Evolutionary conservation across 2,888 invertebrate genomes (phyloP), one percentile per base, ranked within the genome.

Genomic region (Aelia acuminata): DNA sequence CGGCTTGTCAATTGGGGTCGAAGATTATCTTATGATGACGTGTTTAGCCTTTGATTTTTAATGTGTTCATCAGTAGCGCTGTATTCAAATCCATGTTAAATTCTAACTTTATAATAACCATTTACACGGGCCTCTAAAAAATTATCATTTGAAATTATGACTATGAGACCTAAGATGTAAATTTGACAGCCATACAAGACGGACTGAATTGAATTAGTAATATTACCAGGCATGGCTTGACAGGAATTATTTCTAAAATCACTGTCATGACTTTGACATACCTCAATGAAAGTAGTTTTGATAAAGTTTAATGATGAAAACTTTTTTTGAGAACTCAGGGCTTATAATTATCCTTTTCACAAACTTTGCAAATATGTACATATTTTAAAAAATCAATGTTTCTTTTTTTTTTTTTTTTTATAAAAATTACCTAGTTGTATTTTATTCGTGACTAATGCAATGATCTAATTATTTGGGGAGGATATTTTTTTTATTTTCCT

Each of bases 231-330:
- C 63, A 18, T 70, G 63, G 18, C 31, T 35, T 70, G 63, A 35
- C 63, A 20, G 63, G 63, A 35, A 70, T 70, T 70, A 70, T 70
- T 70, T 70, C 63, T 35, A 70, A 63, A 70, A 70, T 35, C 35
- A 20, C 31, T 70, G 35, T 70, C 63, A 18, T 18, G 63, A 18
- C 63, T 18, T 70, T 35, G 31, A 70, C 63, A 35, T 70, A 4
- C 8, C 31, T 35, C 18, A 18, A 5, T 70, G 31, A 35, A 35
- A 70, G 31, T 70, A 70, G 35, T 70, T 35, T 70, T 70, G 63
- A 70, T 70, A 35, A 70, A 70, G 31, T 70, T 20, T 31, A 70
- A 18, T 70, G 31, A 70, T 70, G 31, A 70, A 20, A 20, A 70
- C 7, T 15, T 26, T 11, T 26, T 31, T 35, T 35, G 3, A 15